Evolutionary conservation across 2,113 vertebrate species (phyloP).

Genomic region (Clarias magur): DNA sequence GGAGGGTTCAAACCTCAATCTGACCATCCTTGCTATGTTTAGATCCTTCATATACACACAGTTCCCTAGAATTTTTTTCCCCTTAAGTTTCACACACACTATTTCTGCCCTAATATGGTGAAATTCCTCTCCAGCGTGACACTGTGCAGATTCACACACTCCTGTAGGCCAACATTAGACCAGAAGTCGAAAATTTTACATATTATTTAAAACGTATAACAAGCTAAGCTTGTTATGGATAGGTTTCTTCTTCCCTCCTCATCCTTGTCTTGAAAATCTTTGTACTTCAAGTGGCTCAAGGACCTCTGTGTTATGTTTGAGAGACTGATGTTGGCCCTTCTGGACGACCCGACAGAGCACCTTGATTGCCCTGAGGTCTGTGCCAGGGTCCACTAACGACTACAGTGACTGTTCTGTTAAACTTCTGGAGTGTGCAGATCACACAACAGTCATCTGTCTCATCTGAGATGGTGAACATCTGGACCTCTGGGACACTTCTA

Average conservation of each 20-base stretch:
- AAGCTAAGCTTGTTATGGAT: neutral
- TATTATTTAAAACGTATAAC: neutral
- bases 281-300: neutral
- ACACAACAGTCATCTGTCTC: neutral
- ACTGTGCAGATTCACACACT: slow-evolving; percentile 18
- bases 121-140: slow-evolving; percentile 27
- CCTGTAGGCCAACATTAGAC: neutral
- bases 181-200: neutral
- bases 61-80: neutral
- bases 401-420: neutral
- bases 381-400: neutral
- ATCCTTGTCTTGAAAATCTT: neutral
- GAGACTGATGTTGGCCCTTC: neutral
- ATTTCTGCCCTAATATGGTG: slow-evolving; percentile 47
- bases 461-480: neutral
- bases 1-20: slow-evolving; percentile 20
- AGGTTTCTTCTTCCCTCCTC: neutral
- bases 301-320: neutral
- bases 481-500: neutral
- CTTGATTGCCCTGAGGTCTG: neutral
- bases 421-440: neutral
- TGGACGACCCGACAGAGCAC: neutral
- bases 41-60: slow-evolving; percentile 27
- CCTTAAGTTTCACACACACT: neutral
- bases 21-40: slow-evolving; percentile 30